These are phyloP conservation scores for Periophthalmodon schlosseri DNA, from an alignment of 2,113 vertebrate species.

Conservation along the genomic window DNA sequence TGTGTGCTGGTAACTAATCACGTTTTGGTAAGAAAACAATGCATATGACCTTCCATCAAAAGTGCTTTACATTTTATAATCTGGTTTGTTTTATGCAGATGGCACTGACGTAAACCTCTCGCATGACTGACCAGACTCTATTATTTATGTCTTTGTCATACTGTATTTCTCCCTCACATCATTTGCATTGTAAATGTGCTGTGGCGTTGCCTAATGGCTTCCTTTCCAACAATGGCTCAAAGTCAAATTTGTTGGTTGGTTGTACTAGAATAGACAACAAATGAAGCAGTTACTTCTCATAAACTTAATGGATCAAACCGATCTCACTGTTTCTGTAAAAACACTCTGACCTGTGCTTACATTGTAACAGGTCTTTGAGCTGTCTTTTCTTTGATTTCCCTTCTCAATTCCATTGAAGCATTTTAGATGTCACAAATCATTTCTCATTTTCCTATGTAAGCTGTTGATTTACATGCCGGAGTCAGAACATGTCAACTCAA, in stretches of 20 bases:
- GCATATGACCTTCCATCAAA: background rate
- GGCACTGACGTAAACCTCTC: background rate
- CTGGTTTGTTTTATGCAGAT: slow-evolving; percentile 5
- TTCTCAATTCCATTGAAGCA: background rate
- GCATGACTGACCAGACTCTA: background rate
- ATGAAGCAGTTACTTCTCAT: background rate
- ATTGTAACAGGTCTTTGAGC: slow-evolving; percentile 2
- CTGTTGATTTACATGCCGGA: background rate
- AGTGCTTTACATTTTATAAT: background rate
- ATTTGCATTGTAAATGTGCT: slow-evolving; percentile 53
- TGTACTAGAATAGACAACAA: background rate
- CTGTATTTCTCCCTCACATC: background rate
- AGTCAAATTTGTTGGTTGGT: background rate
- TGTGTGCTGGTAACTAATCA: background rate
- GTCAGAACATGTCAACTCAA: background rate
- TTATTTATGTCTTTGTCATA: background rate
- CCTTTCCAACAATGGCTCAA: slow-evolving; percentile 1
- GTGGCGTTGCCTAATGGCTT: background rate
- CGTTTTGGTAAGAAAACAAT: background rate
- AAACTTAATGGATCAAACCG: background rate
- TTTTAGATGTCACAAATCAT: background rate
- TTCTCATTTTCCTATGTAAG: slow-evolving; percentile 5
- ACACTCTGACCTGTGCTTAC: background rate
- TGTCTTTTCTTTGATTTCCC: background rate
- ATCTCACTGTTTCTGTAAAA: background rate